Base-by-base conservation (phyloP, 1,140 invertebrate genomes). In the Lutraria rhynchaena region DNA sequence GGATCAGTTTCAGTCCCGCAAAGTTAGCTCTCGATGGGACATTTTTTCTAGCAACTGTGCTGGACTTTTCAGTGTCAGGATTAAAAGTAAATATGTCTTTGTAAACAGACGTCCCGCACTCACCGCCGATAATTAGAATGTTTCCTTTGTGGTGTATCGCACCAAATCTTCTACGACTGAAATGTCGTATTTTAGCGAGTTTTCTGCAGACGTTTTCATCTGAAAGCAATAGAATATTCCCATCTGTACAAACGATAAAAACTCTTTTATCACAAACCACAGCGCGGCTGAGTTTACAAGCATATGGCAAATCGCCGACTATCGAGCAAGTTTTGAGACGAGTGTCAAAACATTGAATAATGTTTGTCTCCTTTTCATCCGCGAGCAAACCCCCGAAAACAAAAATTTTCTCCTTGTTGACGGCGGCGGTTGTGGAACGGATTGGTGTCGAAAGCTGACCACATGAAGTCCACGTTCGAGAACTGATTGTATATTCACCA, bases 351-450 rank as follows among this genome's bases (percentile, higher is more conserved):
- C 81, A 87, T 35, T 88, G 87, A 5, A 88, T 77, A 11, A 73
- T 77, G n/a, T 86, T 61, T 44, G 87, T 85, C 63, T 88, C 87
- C 37, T 81, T 83, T 35, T 88, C 87, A 19, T 87, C 83, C 22
- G 65, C n/a, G 11, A 85, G 57, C 13, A 88, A 76, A n/a, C 87
- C 87, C 3, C 87, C 87, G 57, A 84, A 88, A n/a, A 88, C 65
- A 46, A 85, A 84, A 22, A 88, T 86, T 49, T 88, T 88, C 31
- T 88, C 87, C 65, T 86, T 87, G n/a, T 77, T 82, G 7, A 88
- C 87, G 0, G 85, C 83, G 7, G 87, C 76, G 19, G 87, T 84
- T 84, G 83, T 88, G 2, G 87, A 88, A 0, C 87, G 76, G 5
- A 88, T 85, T 1, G 84, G 70, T 24, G 76, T 83, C 3, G 73